Conservation (phyloP, 2,797 vertebrate genomes). For the Ptychobarbus kaznakovi region DNA sequence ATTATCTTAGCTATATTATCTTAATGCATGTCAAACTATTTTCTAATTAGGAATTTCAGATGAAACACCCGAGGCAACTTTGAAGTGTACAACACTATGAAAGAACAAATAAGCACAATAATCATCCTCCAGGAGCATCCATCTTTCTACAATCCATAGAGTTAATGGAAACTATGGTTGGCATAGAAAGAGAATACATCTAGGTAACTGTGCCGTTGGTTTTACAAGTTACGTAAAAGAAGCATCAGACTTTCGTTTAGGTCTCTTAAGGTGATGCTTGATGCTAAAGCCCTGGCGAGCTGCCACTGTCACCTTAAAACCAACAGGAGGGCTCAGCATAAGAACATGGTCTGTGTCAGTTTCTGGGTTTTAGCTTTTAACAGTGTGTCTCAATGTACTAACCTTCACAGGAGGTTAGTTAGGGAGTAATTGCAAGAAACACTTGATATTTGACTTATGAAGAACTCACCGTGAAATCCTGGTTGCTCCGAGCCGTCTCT, state of each 20-base stretch:
- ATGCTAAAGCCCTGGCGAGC: constrained; percentile 1
- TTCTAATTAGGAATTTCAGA: neutral
- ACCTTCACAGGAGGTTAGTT: neutral
- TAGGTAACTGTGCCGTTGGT: neutral
- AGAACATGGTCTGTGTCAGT: neutral
- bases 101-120: neutral
- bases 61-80: neutral
- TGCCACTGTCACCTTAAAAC: neutral
- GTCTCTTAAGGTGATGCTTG: constrained; percentile 18
- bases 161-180: neutral
- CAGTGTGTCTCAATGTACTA: neutral
- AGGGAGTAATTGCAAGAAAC: neutral
- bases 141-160: neutral
- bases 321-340: neutral
- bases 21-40: neutral
- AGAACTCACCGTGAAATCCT: constrained; percentile 75
- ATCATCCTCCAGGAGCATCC: neutral
- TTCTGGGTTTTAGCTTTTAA: neutral
- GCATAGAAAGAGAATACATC: neutral
- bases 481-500: constrained; percentile 69
- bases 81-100: neutral
- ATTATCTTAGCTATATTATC: neutral
- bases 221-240: neutral
- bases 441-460: neutral
- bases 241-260: constrained; percentile 5